Base-by-base conservation (phyloP, 2,888 invertebrate species). In the Pheosia gnoma region DNA sequence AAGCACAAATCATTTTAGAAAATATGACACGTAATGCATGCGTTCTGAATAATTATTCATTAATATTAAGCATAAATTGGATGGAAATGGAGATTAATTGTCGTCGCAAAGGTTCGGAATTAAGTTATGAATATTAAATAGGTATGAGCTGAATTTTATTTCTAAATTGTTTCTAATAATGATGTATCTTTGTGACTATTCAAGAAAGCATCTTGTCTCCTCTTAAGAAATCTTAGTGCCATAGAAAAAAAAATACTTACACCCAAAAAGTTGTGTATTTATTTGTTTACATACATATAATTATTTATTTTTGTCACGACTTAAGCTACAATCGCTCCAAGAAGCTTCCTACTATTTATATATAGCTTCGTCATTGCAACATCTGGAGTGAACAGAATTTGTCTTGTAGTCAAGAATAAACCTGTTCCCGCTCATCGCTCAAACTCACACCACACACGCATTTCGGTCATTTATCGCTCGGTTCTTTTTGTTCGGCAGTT, bases 401-500 rank as follows among this genome's bases (percentile, higher is more conserved):
- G 7, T 8, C 9, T 9, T 10, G 8, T 9, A 8, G 4, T 1
- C 11, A 9, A 11, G 47, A 2, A n/a, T 5, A n/a, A 5, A 4
- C 11, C 11, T n/a, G n/a, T 53, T 59, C 45, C 39, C 9, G 55
- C 55, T 55, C 43, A 25, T 58, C 56, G 59, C 62, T 59, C 0
- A 3, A 5, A 59, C n/a, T 39, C 39, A 39, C 39, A 4, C 69
- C 56, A 54, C 41, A 39, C 53, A 25, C 38, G 10, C 53, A 61
- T 57, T 51, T 59, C 59, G 59, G 57, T 9, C 53, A 66, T 63
- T 65, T 61, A 60, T 69, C 58, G 52, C 47, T 37, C 39, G 47
- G 38, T 58, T 49, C 49, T 52, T 64, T 60, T 64, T 59, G 66
- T 63, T 60, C 57, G 25, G 10, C 62, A n/a, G 60, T 55, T 67